Conservation (phyloP, 2,888 invertebrate species). For the Drosophila birchii region DNA sequence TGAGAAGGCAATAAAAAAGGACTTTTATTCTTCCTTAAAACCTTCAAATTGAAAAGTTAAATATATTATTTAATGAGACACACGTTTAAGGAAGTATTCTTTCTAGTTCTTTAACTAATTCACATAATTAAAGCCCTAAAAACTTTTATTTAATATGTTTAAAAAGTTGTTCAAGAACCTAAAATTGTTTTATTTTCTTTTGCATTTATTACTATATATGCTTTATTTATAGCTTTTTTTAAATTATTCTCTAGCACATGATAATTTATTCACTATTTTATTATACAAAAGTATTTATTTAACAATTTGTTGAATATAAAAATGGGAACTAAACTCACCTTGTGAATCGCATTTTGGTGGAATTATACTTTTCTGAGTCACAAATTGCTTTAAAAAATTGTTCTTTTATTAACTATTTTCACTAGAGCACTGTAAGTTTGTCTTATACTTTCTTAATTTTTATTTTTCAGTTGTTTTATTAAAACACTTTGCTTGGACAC, state of each 20-base stretch:
- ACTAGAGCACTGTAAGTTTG: not conserved
- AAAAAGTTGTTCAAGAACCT: no score
- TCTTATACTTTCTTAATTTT: conserved; percentile 1
- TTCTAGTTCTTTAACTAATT: not conserved
- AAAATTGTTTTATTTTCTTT: not conserved
- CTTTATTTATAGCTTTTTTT: no score
- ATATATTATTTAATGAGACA: no score
- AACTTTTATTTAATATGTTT: not conserved
- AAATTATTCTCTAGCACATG: no score
- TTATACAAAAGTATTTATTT: not conserved
- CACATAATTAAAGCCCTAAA: not conserved
- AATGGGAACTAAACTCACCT: conserved; percentile 56
- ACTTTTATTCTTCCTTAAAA: not conserved
- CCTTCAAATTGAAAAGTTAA: not conserved
- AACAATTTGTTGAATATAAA: not conserved
- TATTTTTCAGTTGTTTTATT: not conserved
- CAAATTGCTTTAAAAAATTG: not conserved
- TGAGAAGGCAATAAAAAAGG: not conserved
- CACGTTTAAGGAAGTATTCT: not conserved
- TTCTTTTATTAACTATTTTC: not conserved
- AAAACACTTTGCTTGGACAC: conserved; percentile 19
- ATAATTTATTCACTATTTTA: not conserved
- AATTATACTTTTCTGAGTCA: not conserved
- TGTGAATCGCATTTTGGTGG: conserved; percentile 72
- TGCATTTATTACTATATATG: not conserved